phyloP scores from a whole-genome alignment of 2,888 invertebrate genomes.

The Leistus spinibarbis region DNA sequence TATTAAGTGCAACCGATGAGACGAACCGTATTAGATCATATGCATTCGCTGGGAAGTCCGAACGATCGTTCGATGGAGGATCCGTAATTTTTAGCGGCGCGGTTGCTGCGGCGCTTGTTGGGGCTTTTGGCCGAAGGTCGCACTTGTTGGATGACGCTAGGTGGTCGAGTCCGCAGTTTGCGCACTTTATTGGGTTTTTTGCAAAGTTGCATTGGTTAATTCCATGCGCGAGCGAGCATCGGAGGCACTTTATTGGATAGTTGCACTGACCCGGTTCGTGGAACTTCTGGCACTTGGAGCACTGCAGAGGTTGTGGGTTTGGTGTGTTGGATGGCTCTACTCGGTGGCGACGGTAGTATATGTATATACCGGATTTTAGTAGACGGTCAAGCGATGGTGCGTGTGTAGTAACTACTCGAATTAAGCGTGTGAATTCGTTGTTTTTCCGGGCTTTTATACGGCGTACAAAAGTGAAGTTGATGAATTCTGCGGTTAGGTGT shows the following conservation, averaged over 20 bases:
- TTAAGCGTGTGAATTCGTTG: not conserved
- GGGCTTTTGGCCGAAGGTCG: not conserved
- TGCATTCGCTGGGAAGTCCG: not conserved
- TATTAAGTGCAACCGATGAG: not conserved
- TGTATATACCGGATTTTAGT: not conserved
- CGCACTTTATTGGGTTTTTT: not conserved
- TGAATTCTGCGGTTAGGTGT: not conserved
- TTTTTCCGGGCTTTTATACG: not conserved
- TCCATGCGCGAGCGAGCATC: not conserved
- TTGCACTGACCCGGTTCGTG: not conserved
- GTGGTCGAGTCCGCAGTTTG: not conserved
- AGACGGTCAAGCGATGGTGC: not conserved
- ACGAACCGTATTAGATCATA: not conserved
- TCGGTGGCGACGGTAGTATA: not conserved
- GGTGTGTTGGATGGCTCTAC: not conserved
- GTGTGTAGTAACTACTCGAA: not conserved
- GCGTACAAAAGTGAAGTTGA: not conserved
- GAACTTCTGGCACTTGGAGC: not conserved
- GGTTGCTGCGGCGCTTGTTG: not conserved
- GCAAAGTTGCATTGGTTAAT: not conserved
- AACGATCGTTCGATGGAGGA: not conserved
- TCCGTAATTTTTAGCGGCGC: not conserved
- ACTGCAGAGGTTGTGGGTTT: not conserved
- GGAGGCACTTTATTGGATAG: not conserved
- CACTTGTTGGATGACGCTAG: not conserved